Evolutionary conservation across 2,113 vertebrate genomes (phyloP).

Genomic region (Uria lomvia): DNA sequence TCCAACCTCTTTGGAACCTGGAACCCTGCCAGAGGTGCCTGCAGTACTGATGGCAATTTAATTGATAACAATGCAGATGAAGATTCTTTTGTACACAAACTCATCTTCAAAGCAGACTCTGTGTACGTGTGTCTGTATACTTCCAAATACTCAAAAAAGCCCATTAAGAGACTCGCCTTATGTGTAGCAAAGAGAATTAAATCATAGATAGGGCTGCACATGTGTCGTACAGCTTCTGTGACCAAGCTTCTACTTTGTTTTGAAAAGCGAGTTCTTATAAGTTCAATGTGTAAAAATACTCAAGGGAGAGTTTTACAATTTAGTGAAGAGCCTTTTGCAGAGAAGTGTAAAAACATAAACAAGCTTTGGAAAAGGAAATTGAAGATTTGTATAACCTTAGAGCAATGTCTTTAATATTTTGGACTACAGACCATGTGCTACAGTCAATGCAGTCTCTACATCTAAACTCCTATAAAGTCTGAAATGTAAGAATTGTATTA

Average conservation of each 20-base stretch:
- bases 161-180: neutral
- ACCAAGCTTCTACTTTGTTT: neutral
- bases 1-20: slow-evolving; percentile 1
- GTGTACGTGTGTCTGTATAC: neutral
- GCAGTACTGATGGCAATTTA: slow-evolving; percentile 2
- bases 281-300: neutral
- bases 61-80: slow-evolving; percentile 33
- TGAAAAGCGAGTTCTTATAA: neutral
- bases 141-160: neutral
- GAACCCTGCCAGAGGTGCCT: slow-evolving; percentile 6
- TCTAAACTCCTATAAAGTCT: neutral
- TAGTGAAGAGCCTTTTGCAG: slow-evolving; percentile 7
- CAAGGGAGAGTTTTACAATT: neutral
- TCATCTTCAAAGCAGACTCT: neutral
- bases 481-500: neutral
- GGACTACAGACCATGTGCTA: neutral
- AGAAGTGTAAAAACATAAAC: neutral
- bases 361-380: neutral
- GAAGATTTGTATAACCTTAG: neutral
- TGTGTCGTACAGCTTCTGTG: neutral
- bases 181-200: neutral
- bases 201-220: neutral
- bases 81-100: neutral
- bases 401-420: neutral
- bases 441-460: neutral